A percentile compares a stretch with the other conserved stretches of the same genome.
Evolutionary conservation across 2,888 invertebrate genomes (phyloP).

Genomic region (Flabesymbios commensalis): DNA sequence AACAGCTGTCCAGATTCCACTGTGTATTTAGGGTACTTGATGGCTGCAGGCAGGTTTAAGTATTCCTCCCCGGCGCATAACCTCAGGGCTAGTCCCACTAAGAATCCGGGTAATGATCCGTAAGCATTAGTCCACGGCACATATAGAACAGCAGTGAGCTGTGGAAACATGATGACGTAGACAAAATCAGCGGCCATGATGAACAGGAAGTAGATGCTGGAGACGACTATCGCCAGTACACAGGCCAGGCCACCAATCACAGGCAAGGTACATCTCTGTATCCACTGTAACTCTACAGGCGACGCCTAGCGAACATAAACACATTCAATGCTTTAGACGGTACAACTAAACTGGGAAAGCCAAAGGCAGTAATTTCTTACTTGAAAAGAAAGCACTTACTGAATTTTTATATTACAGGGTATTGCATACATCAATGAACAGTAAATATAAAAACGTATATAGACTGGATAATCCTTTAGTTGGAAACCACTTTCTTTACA

Average conservation of each 20-base stretch:
- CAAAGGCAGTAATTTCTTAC: not conserved
- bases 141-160: slow-evolving; percentile 43
- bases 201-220: slow-evolving; percentile 41
- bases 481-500: too few species aligned
- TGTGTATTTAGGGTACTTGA: slow-evolving; percentile 79
- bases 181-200: slow-evolving; percentile 52
- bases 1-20: slow-evolving; percentile 75
- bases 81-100: slow-evolving; percentile 77
- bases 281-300: slow-evolving; percentile 38
- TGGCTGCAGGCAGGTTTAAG: slow-evolving; percentile 79
- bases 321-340: too few species aligned
- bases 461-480: too few species aligned
- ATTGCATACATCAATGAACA: not conserved
- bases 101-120: slow-evolving; percentile 55
- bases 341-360: too few species aligned
- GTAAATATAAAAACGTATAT: not conserved
- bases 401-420: not conserved
- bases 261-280: slow-evolving; percentile 41
- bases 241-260: slow-evolving; percentile 40
- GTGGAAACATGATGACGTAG: slow-evolving; percentile 52
- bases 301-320: slow-evolving; percentile 38
- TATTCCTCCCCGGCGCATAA: slow-evolving; percentile 86
- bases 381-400: not conserved
- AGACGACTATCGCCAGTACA: slow-evolving; percentile 41
- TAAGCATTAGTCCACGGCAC: slow-evolving; percentile 43